These are phyloP conservation scores for Apis laboriosa DNA, from an alignment of 1,140 invertebrate species.

Conservation along the genomic window DNA sequence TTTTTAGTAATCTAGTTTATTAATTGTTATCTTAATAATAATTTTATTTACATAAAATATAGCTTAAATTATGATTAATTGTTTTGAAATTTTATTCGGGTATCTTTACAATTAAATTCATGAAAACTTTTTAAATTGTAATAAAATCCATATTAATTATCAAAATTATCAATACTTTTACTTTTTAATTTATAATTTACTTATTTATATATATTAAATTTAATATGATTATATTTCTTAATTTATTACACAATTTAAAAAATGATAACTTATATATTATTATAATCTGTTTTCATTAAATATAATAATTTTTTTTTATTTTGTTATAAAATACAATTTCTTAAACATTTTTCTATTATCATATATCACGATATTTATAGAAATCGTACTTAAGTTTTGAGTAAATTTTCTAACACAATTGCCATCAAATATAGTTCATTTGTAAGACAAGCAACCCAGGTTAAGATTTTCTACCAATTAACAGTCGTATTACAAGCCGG, in stretches of 20 bases:
- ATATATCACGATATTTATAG: background rate
- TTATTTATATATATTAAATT: background rate
- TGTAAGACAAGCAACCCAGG: background rate
- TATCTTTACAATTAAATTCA: background rate
- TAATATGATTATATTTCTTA: background rate
- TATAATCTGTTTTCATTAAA: background rate
- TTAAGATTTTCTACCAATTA: background rate
- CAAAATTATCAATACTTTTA: background rate
- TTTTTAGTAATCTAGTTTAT: background rate
- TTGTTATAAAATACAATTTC: background rate
- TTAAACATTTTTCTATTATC: background rate
- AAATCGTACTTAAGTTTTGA: slow-evolving; percentile 6
- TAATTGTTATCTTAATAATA: background rate
- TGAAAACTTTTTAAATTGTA: background rate
- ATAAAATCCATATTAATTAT: background rate
- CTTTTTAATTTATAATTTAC: background rate
- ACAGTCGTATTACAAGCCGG: background rate
- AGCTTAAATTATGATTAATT: background rate
- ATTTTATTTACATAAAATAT: background rate
- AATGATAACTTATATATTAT: background rate
- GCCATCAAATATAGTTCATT: background rate
- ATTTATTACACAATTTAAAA: background rate
- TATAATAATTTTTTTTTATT: background rate
- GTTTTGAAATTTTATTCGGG: background rate
- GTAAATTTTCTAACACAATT: background rate